These are phyloP conservation scores for Ametastegia equiseti DNA, from an alignment of 2,888 invertebrate species.

Conservation along the genomic window DNA sequence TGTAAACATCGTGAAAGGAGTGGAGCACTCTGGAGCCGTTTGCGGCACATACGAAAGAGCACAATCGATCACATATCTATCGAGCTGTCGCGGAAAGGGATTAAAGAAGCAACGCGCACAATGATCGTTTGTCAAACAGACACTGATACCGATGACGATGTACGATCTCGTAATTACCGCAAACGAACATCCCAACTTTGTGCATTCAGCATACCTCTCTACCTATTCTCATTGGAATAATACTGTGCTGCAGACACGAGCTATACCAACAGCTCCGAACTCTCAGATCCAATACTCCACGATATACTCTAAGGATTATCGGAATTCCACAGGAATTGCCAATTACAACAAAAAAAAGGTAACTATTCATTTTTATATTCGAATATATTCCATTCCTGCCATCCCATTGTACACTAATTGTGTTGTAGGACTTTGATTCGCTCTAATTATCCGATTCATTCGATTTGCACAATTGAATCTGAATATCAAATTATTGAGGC, in stretches of 20 bases:
- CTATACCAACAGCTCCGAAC: background rate
- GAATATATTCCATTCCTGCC: background rate
- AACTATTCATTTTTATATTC: too few relatives aligned
- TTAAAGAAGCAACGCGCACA: conserved; percentile 22
- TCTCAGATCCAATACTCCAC: background rate
- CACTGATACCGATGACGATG: conserved; percentile 26
- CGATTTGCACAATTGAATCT: background rate
- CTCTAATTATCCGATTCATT: background rate
- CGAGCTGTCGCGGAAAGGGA: conserved; percentile 14
- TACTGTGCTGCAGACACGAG: background rate
- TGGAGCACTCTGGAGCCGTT: background rate
- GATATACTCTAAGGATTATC: too few relatives aligned
- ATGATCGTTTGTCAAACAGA: background rate
- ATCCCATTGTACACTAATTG: background rate
- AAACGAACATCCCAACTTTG: conserved; percentile 1
- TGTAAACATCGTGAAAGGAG: background rate
- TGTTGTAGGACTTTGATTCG: background rate
- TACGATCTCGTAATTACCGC: background rate
- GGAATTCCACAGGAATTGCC: too few relatives aligned
- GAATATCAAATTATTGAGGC: background rate
- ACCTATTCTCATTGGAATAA: background rate
- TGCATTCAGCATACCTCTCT: background rate
- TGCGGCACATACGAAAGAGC: background rate
- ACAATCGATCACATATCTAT: conserved; percentile 25
- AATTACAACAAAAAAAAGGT: too few relatives aligned